Evolutionary conservation across 2,113 vertebrate species (phyloP).

Genomic region (Eudorcas thomsonii): DNA sequence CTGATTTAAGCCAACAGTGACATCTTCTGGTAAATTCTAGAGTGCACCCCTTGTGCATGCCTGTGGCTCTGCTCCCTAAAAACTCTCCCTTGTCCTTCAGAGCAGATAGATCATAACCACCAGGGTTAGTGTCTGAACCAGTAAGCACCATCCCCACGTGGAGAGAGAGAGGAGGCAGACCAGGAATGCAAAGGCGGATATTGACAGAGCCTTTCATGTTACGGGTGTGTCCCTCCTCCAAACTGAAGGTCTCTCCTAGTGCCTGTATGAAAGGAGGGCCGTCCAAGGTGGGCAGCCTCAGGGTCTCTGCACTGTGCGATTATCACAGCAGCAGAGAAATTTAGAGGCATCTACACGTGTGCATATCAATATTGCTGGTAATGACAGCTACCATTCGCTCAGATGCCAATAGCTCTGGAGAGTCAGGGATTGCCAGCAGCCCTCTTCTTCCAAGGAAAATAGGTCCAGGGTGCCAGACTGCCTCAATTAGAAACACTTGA

Average conservation of each 20-base stretch:
- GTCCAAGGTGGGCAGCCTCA: neutral
- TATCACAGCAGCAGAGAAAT: neutral
- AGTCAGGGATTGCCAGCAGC: neutral
- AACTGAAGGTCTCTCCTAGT: neutral
- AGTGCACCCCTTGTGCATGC: neutral
- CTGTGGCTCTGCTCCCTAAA: neutral
- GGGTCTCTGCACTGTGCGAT: neutral
- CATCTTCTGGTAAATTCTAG: conserved; percentile 56
- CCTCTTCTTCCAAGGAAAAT: neutral
- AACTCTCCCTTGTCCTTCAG: neutral
- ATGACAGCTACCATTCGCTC: neutral
- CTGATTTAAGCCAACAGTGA: conserved; percentile 45
- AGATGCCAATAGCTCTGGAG: neutral
- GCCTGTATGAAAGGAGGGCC: neutral
- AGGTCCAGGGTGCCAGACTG: neutral
- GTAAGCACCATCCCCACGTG: neutral
- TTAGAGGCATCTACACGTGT: neutral
- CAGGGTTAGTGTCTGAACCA: neutral
- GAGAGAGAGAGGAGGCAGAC: neutral
- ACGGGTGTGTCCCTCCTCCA: neutral
- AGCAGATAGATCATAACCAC: neutral
- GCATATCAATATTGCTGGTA: neutral
- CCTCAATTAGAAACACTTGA: neutral
- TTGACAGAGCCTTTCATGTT: neutral
- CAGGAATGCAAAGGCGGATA: neutral